Evolutionary conservation across 1,140 invertebrate genomes (phyloP), one percentile per base, ranked within the genome.

Genomic region (Nasonia giraulti): DNA sequence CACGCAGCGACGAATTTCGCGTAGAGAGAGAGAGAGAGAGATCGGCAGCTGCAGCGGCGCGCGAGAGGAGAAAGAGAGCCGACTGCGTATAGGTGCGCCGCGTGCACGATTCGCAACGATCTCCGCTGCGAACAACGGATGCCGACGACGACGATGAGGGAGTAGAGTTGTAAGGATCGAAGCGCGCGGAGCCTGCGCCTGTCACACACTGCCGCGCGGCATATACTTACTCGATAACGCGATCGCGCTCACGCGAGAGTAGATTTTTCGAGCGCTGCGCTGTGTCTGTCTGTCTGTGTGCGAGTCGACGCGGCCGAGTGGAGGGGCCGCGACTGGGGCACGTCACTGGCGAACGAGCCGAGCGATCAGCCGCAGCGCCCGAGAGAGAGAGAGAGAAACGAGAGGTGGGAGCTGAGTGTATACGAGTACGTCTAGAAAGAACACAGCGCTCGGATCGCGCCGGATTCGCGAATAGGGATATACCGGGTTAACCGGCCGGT

Each of bases 271-370:
- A 47, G 23, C 27, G 23, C 27, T 27, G n/a, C 23, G 40, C 2
- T 33, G 27, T 27, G 27, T 27, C 27, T 27, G 27, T 27, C 27
- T 37, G 33, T 6, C 2, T 37, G 33, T 31, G 23, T 12, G 73
- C 2, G 73, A 20, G 73, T 33, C 75, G 75, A 17, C n/a, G 75
- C 6, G 77, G 11, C 2, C 7, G 66, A 80, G 79, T 31, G 37
- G 66, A 6, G 55, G 55, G 55, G 77, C 77, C 44, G 75, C 75
- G 44, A 77, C 75, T 47, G 44, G n/a, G 77, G 31, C 55, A 80
- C 76, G 76, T 78, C 76, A 78, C 76, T 78, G 76, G 76, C 55
- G 77, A 79, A 79, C 77, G 23, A 31, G 50, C 50, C 50, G 76
- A 78, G 55, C 77, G 31, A 71, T 40, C 77, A 37, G 33, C 17